A percentile compares a stretch with the other conserved stretches of the same genome.
These are phyloP conservation scores for Pluvianellus socialis DNA, from an alignment of 2,113 vertebrate species.

Conservation along the genomic window DNA sequence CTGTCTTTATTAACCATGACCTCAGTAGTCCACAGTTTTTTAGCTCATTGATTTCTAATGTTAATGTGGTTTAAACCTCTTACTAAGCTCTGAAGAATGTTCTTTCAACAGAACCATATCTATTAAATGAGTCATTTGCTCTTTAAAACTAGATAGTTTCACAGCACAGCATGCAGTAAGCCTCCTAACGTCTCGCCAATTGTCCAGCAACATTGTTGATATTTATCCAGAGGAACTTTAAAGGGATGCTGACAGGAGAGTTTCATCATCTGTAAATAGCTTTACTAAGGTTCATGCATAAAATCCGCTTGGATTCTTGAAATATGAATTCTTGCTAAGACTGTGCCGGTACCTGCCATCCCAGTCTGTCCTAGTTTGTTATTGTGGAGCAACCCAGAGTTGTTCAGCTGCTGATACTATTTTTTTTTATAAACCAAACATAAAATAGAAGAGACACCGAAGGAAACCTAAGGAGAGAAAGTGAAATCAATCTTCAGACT, in stretches of 20 bases:
- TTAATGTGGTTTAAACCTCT: conserved; percentile 55
- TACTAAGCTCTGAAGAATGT: conserved; percentile 52
- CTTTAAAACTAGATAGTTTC: conserved; percentile 39
- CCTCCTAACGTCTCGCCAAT: neutral
- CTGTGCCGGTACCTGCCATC: neutral
- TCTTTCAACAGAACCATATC: conserved; percentile 52
- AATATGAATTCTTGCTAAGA: neutral
- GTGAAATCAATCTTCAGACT: neutral
- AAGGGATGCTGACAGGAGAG: conserved; percentile 27
- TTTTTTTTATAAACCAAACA: neutral
- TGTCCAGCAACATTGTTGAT: conserved; percentile 46
- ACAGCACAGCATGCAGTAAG: conserved; percentile 33
- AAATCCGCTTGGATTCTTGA: conserved; percentile 12
- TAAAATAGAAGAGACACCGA: neutral
- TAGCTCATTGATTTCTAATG: conserved; percentile 62
- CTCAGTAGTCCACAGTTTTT: conserved; percentile 38
- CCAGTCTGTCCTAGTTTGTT: neutral
- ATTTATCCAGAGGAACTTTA: conserved; percentile 32
- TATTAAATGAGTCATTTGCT: conserved; percentile 63
- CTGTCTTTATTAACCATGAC: conserved; percentile 46
- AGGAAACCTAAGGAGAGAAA: neutral
- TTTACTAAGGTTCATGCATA: conserved; percentile 25
- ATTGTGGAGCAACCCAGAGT: neutral
- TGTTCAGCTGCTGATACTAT: neutral
- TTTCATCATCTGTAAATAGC: conserved; percentile 24